Evolutionary conservation across 2,888 invertebrate genomes (phyloP).

Genomic region (Griposia aprilina): DNA sequence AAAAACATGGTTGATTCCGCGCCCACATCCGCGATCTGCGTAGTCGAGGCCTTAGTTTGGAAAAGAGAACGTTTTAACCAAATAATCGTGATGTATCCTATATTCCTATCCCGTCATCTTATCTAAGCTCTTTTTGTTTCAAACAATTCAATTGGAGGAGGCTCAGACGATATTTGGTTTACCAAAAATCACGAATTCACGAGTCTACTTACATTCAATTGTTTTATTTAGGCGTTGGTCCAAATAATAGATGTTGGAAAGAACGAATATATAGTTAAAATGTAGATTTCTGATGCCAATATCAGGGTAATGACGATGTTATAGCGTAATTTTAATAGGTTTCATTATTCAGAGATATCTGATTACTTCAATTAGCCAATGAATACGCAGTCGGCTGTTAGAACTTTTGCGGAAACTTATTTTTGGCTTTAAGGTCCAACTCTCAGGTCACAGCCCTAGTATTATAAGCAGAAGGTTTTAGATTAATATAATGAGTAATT

Average conservation of each 20-base stretch:
- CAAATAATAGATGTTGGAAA: constrained; percentile 16
- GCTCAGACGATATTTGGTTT: constrained; percentile 41
- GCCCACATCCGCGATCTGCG: neutral
- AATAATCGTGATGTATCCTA: constrained; percentile 37
- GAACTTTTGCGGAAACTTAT: neutral
- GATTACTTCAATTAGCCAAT: neutral
- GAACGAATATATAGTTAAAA: neutral
- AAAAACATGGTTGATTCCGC: fast-evolving
- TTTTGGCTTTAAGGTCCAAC: neutral
- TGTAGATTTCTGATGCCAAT: neutral
- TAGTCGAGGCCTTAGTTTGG: neutral
- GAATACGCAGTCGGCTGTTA: neutral
- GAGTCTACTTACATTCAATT: constrained; percentile 43
- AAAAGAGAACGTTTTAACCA: constrained; percentile 30
- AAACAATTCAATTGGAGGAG: constrained; percentile 32
- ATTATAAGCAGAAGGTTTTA: neutral
- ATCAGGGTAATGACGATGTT: neutral
- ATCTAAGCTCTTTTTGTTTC: constrained; percentile 49
- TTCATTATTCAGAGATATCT: neutral
- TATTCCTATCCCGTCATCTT: constrained; percentile 28
- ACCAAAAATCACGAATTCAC: constrained; percentile 54
- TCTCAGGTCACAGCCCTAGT: no score
- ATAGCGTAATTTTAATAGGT: no score
- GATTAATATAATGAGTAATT: neutral
- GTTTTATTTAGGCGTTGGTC: constrained; percentile 45